Evolutionary conservation across 2,113 vertebrate species (phyloP).

Genomic region (Sisor rabdophorus): DNA sequence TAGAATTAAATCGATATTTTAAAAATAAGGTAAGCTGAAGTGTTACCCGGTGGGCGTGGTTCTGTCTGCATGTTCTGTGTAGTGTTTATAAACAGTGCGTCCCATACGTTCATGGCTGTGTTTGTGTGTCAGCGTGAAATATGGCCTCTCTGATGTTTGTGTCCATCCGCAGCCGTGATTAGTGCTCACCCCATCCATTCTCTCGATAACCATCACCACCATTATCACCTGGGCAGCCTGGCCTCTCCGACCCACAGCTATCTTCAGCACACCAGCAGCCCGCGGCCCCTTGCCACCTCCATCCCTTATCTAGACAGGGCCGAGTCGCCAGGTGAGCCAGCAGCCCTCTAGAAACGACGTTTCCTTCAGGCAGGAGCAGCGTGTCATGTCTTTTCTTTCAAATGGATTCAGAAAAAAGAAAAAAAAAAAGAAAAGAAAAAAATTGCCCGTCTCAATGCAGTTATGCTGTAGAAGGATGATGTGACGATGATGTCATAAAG

Average conservation of each 20-base stretch:
- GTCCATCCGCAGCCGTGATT: conserved; percentile 95
- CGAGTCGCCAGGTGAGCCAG: conserved; percentile 90
- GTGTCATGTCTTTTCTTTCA: neutral
- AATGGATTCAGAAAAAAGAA: neutral
- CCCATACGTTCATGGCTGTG: conserved; percentile 30
- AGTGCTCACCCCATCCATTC: conserved; percentile 99
- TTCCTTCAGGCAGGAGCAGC: neutral
- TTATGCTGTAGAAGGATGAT: neutral
- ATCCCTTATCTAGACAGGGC: conserved; percentile 94
- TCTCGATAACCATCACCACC: conserved; percentile 98
- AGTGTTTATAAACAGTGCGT: conserved; percentile 1
- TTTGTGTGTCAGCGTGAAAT: conserved; percentile 26
- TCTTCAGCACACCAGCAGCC: conserved; percentile 84
- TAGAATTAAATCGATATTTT: neutral
- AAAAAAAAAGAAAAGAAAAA: no score
- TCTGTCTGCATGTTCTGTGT: conserved; percentile 39
- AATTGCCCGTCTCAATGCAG: neutral
- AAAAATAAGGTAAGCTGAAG: neutral
- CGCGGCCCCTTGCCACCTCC: conserved; percentile 79
- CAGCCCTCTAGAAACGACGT: conserved; percentile 42
- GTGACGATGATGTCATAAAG: no score
- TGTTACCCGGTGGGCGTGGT: neutral
- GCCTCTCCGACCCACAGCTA: conserved; percentile 89
- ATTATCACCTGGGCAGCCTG: conserved; percentile 96
- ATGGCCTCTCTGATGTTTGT: conserved; percentile 54